phyloP scores from a whole-genome alignment of 1,140 invertebrate genomes.

The Heterodera schachtii region DNA sequence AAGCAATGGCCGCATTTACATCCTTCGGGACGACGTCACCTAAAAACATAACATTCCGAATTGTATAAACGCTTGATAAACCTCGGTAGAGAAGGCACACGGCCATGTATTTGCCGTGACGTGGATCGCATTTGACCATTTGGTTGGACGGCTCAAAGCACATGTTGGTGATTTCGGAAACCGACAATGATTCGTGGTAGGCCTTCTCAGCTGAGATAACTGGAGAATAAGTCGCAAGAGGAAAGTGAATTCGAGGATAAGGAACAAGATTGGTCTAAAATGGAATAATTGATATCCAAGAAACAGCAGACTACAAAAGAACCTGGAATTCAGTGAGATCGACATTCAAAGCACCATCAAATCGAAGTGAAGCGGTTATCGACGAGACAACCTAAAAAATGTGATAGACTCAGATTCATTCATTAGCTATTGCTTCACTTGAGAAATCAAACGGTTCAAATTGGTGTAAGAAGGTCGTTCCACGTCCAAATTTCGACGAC shows the following conservation, averaged over 20 bases:
- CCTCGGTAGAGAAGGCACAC: constrained; percentile 57
- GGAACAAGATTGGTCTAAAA: constrained; percentile 74
- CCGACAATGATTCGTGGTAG: constrained; percentile 71
- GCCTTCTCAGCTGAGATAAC: constrained; percentile 83
- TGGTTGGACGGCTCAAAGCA: constrained; percentile 62
- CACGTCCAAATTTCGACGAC: constrained; percentile 82
- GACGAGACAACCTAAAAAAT: constrained; percentile 69
- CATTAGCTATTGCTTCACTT: constrained; percentile 8
- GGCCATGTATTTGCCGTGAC: constrained; percentile 63
- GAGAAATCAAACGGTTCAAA: constrained; percentile 53
- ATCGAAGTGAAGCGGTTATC: constrained; percentile 74
- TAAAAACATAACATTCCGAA: neutral
- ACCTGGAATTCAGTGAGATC: constrained; percentile 75
- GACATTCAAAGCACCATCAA: constrained; percentile 77
- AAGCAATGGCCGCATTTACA: constrained; percentile 71
- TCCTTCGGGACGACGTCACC: constrained; percentile 62
- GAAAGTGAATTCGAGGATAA: constrained; percentile 74
- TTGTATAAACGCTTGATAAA: constrained; percentile 13
- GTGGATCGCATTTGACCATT: constrained; percentile 65
- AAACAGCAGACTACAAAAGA: constrained; percentile 66
- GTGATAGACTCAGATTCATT: constrained; percentile 18
- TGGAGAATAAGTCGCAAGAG: constrained; percentile 66
- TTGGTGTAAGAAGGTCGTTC: constrained; percentile 81
- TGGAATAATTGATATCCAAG: constrained; percentile 15
- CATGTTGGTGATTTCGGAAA: constrained; percentile 63